Conservation (phyloP, 30 jellyfish, hydroid and myxozoan species). For the Cassiopea xamachana region DNA sequence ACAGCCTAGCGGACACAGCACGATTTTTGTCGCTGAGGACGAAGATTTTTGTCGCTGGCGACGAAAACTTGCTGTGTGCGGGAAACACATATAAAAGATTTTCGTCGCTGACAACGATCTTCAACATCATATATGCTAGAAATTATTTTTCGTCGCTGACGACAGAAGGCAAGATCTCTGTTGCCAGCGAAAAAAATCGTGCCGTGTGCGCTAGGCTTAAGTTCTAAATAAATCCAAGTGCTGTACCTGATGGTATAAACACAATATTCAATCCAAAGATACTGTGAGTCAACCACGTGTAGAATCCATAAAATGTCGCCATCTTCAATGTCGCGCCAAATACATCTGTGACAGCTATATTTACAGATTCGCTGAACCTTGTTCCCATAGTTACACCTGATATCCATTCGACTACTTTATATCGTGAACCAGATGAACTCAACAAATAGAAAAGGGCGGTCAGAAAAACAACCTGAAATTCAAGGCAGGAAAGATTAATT, state of each 20-base stretch:
- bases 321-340: slow-evolving; percentile 97
- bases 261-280: slow-evolving; percentile 80
- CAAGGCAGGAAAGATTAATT: not conserved
- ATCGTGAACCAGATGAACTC: slow-evolving; percentile 88
- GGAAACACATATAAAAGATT: no score
- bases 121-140: no score
- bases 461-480: slow-evolving; percentile 66
- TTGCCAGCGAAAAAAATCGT: no score
- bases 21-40: no score
- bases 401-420: slow-evolving; percentile 89
- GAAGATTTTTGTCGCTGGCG: no score
- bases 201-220: no score
- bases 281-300: slow-evolving; percentile 96
- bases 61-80: no score
- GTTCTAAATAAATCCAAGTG: not conserved
- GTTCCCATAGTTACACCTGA: slow-evolving; percentile 96
- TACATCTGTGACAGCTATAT: slow-evolving; percentile 87
- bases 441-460: slow-evolving; percentile 88
- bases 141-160: no score
- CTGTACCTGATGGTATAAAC: slow-evolving; percentile 94
- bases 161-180: no score
- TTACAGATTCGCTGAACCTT: slow-evolving; percentile 90
- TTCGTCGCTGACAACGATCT: no score
- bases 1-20: no score
- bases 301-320: slow-evolving; percentile 94